Evolutionary conservation across 2,797 vertebrate genomes (phyloP).

Genomic region (Rhabdomys pumilio): DNA sequence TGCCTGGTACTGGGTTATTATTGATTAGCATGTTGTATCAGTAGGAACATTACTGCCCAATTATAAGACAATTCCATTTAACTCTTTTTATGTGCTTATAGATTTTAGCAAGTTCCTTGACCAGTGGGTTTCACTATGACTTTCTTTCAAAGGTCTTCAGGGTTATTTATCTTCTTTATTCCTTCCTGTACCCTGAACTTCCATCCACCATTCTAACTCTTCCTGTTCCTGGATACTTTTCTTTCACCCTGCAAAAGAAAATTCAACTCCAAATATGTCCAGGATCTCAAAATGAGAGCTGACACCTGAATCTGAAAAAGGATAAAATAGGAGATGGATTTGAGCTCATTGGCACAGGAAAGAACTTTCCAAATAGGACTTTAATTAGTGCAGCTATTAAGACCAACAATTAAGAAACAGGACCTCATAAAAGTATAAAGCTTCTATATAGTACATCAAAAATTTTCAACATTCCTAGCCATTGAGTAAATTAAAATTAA

Average conservation of each 20-base stretch:
- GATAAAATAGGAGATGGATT: neutral
- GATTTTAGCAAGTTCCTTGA: neutral
- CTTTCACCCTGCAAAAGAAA: neutral
- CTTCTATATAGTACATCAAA: neutral
- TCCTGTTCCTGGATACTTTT: neutral
- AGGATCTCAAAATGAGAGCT: neutral
- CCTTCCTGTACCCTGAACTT: neutral
- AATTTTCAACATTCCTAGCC: neutral
- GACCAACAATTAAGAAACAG: neutral
- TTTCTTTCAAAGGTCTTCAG: neutral
- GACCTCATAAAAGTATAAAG: neutral
- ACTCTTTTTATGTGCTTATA: neutral
- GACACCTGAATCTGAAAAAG: neutral
- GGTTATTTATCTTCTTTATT: neutral
- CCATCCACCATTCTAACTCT: neutral
- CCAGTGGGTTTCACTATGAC: too few relatives aligned
- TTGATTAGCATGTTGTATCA: neutral
- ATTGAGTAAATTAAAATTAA: neutral
- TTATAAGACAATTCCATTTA: neutral
- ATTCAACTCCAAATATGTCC: neutral
- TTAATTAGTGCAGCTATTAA: neutral
- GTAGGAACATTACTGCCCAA: neutral
- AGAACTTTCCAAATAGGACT: neutral
- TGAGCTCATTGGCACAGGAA: neutral
- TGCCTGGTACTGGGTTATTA: too few relatives aligned